phyloP scores from a whole-genome alignment of 2,797 vertebrate genomes.

The Enteromius unitaeniatus region DNA sequence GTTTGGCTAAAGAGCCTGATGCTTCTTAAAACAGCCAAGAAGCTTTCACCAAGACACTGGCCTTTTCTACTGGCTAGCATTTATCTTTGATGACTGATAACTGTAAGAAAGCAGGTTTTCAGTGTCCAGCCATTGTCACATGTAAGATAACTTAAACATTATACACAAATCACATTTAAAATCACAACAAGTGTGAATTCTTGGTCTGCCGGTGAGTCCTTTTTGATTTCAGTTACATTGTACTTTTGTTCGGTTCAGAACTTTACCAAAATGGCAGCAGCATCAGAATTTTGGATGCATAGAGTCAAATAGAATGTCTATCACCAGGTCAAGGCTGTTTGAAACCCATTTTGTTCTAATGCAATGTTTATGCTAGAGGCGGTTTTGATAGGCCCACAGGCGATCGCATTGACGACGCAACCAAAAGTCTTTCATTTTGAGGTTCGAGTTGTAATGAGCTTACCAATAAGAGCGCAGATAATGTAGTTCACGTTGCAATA shows the following conservation, averaged over 20 bases:
- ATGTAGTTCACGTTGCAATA: not conserved
- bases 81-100: not conserved
- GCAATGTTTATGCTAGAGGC: not conserved
- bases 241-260: not conserved
- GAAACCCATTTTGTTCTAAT: constrained; percentile 15
- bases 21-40: not conserved
- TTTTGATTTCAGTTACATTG: not conserved
- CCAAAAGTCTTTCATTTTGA: not conserved
- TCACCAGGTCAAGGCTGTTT: constrained; percentile 5
- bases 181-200: not conserved
- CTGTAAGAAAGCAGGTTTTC: not conserved
- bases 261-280: not conserved
- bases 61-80: not conserved
- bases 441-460: not conserved
- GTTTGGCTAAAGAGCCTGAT: not conserved
- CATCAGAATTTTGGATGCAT: not conserved
- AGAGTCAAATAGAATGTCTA: not conserved
- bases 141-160: not conserved
- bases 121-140: not conserved
- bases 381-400: not conserved
- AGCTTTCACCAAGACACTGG: not conserved
- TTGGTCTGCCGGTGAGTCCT: not conserved
- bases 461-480: not conserved
- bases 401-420: not conserved
- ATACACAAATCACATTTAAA: not conserved